Evolutionary conservation across 2,797 vertebrate species (phyloP).

Genomic region (Salmo trutta): DNA sequence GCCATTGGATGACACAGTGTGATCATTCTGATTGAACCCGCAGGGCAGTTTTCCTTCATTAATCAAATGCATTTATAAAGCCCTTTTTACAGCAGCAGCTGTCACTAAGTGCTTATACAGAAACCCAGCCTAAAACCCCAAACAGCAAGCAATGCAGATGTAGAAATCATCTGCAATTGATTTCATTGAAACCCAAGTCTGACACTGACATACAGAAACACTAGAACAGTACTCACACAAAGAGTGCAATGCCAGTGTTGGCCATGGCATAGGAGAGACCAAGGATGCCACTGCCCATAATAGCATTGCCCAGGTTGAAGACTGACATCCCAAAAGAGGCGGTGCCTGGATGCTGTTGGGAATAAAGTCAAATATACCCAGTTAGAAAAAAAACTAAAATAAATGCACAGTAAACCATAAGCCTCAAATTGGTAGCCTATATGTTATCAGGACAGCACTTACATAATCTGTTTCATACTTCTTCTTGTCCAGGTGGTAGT

Average conservation of each 20-base stretch:
- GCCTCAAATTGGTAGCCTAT: background rate
- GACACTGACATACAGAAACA: background rate
- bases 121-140: no score
- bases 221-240: conserved; percentile 87
- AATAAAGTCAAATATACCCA: conserved; percentile 59
- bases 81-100: no score
- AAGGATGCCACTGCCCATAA: conserved; percentile 99
- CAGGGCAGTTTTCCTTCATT: background rate
- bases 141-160: no score
- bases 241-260: conserved; percentile 97
- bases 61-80: no score
- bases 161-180: background rate
- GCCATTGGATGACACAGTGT: background rate
- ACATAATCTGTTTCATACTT: conserved; percentile 97
- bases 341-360: conserved; percentile 85
- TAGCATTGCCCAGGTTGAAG: conserved; percentile 98
- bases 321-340: conserved; percentile 98
- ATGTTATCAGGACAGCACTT: conserved; percentile 64
- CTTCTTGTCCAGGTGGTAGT: conserved; percentile 86
- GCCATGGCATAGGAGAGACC: conserved; percentile 98
- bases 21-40: background rate
- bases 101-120: no score
- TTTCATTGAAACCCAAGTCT: background rate
- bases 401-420: background rate
- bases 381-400: background rate